Base-by-base conservation (phyloP, 2,113 vertebrate species). In the Thomomys bottae region DNA sequence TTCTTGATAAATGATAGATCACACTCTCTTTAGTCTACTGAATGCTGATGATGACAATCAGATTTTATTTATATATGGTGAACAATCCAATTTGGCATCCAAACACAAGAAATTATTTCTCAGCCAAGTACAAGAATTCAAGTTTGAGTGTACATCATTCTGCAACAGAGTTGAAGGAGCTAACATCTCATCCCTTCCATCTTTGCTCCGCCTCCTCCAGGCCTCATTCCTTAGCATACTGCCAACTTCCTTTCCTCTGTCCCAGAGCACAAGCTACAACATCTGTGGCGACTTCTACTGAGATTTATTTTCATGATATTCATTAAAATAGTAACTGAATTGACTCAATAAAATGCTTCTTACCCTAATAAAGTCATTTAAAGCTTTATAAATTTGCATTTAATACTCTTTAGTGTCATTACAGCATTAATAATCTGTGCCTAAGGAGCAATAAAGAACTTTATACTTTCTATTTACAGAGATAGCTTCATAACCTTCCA, bases 361-460 rank as follows among this genome's bases (percentile, higher is more conserved):
- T 96, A 94, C 91, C 95, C 94, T 96, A 96, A 97, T 97, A 97
- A 97, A 95, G 92, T 87, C 96, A 95, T 96, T 96, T 87, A 91
- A 73, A 97, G 97, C 90, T 97, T 97, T 96, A 32, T 73, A 97
- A 96, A 98, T 97, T 97, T 97, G 94, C 95, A 97, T 97, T 97
- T 97, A 97, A 97, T 97, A 95, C n/a, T 75, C 89, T 95, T 97
- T 97, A 97, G 95, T 97, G 95, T 94, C 96, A 97, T 97, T 96
- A 96, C 59, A 73, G 89, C 94, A 97, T 97, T 97, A 98, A 97
- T 97, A 97, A 98, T 96, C 96, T 97, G 88, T 97, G 96, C 95
- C 96, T 96, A 96, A 97, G 97, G 90, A 97, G 89, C 94, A 94
- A 95, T 97, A 96, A 96, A 97, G 92, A 80, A 54, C 63, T 88